Base-by-base conservation (phyloP, 2,797 vertebrate species). In the Danionella dracula region DNA sequence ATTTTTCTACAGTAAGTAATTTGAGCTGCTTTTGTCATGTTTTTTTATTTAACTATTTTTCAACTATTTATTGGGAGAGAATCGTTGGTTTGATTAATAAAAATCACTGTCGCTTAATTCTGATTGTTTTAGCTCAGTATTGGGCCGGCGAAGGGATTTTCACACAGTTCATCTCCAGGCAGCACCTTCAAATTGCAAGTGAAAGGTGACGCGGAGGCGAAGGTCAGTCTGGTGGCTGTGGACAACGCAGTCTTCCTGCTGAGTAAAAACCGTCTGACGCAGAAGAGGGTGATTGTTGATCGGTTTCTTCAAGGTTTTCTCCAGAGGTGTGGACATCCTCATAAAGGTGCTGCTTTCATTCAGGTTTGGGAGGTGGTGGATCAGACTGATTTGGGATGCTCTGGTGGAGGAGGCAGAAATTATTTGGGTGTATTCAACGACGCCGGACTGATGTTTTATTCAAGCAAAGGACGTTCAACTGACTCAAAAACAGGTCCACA, bases 241-340 rank as follows among this genome's bases (percentile, higher is more conserved):
- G 90, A 93, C 82, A 93, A 92, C n/a, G 83, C 90, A 0, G 75
- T 93, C 46, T 91, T 82, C 49, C 75, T 88, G 23, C 82, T 94
- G 50, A 91, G 81, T 67, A 84, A 76, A 63, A 81, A 85, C 20
- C 84, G 83, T 62, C 84, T 93, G 13, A 90, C 90, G 1, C 93
- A 93, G 80, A 83, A 60, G 7, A 93, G 92, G 89, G 91, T 91
- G 20, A 78, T 62, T 23, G 4, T 11, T 46, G 2, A 1, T 17
- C 1, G 11, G 38, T 27, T 21, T 29, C 21, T 41, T 21, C 21
- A 29, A 9, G 40, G 40, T 0, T 10, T 41, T 16, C 37, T 56
- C 10, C 9, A 11, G 1, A 6, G n/a, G n/a, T n/a, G n/a, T 27
- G 23, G 23, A 27, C 23, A 27, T 6, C n/a, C n/a, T n/a, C n/a